A percentile compares a stretch with the other conserved stretches of the same genome.
phyloP scores from a whole-genome alignment of 2,797 vertebrate genomes.

The Moxostoma hubbsi region DNA sequence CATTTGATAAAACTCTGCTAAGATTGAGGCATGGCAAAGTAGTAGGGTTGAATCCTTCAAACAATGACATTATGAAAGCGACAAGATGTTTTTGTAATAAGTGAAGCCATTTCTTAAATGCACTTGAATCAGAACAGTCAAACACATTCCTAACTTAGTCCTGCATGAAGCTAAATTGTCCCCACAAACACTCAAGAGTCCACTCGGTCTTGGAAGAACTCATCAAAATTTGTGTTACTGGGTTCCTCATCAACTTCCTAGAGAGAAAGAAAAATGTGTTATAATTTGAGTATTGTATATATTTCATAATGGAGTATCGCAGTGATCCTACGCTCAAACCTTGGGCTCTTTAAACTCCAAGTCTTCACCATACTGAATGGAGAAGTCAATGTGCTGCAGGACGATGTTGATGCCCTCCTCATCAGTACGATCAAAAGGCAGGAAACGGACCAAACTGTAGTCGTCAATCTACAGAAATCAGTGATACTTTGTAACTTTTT shows the following conservation, averaged over 20 bases:
- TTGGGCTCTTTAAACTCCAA: conserved; percentile 96
- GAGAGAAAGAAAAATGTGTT: neutral
- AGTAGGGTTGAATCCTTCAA: neutral
- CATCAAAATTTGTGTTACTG: conserved; percentile 82
- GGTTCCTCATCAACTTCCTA: conserved; percentile 84
- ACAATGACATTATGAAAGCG: neutral
- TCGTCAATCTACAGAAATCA: conserved; percentile 88
- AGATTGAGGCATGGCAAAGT: neutral
- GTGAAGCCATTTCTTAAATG: neutral
- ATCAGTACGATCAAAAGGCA: conserved; percentile 94
- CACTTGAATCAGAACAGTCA: neutral
- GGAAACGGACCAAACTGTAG: conserved; percentile 96
- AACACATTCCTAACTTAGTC: neutral
- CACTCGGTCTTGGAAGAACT: conserved; percentile 83
- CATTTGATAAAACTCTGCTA: conserved; percentile 12
- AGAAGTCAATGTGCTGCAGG: conserved; percentile 92
- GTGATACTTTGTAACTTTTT: neutral
- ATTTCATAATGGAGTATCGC: neutral
- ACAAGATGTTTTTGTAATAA: conserved; percentile 5
- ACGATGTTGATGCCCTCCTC: conserved; percentile 94
- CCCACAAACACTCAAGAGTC: conserved; percentile 65
- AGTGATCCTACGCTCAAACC: conserved; percentile 70
- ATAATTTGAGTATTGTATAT: too few relatives aligned
- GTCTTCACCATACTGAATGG: conserved; percentile 97
- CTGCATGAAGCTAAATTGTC: neutral